Evolutionary conservation across 2,888 invertebrate species (phyloP).

Genomic region (Andrena flavipes): DNA sequence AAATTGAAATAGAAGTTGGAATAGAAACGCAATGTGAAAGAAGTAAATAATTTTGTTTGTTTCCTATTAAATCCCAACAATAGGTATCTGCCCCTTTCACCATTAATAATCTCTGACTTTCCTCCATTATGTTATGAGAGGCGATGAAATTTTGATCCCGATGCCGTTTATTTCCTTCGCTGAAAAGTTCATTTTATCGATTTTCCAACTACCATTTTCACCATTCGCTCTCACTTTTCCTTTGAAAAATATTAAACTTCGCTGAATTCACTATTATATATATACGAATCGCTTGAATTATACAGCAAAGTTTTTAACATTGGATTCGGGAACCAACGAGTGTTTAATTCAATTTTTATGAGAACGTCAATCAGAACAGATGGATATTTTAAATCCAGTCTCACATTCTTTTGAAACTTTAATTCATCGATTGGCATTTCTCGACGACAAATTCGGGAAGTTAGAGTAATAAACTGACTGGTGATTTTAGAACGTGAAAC

Average conservation of each 20-base stretch:
- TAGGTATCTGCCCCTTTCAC: neutral
- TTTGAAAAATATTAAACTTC: slow-evolving; percentile 18
- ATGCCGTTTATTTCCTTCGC: neutral
- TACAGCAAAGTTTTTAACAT: neutral
- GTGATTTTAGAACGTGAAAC: too few relatives aligned
- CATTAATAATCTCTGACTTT: slow-evolving; percentile 17
- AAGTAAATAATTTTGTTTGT: neutral
- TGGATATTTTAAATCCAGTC: too few relatives aligned
- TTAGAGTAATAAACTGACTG: too few relatives aligned
- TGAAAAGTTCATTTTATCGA: slow-evolving; percentile 11
- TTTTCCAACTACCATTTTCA: neutral
- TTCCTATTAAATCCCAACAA: neutral
- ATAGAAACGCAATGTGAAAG: neutral
- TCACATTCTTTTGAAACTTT: neutral
- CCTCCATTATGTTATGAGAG: slow-evolving; percentile 7
- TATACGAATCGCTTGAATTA: neutral
- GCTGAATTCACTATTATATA: neutral
- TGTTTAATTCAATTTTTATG: neutral
- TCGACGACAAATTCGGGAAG: neutral
- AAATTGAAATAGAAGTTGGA: neutral
- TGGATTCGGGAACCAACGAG: neutral
- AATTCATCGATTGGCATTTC: neutral
- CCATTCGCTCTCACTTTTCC: neutral
- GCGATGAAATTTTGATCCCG: slow-evolving; percentile 16
- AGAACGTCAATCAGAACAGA: neutral